Percentiles rank a stretch among this genome's conserved stretches.
Conservation (phyloP, 2,888 invertebrate genomes). For the Apantesis nais region DNA sequence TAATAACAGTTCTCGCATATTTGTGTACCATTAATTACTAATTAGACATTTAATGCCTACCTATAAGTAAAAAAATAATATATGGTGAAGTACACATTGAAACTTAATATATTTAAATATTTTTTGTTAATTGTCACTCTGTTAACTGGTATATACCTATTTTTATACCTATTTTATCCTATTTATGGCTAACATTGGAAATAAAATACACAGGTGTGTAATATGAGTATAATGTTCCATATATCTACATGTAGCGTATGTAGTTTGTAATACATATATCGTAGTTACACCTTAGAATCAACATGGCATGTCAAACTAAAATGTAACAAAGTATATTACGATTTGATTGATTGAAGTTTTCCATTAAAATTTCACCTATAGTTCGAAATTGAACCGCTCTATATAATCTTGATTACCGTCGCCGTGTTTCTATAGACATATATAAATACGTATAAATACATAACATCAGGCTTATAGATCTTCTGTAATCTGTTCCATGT, state of each 20-base stretch:
- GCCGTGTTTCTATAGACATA: not conserved
- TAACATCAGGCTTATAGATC: not conserved
- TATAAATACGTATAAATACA: no score
- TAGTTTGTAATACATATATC: not conserved
- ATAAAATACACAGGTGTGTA: not conserved
- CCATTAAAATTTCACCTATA: slow-evolving; percentile 10
- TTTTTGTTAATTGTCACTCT: no score
- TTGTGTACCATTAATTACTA: not conserved
- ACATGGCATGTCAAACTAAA: slow-evolving; percentile 1
- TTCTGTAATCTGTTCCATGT: not conserved
- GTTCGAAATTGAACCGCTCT: slow-evolving; percentile 3
- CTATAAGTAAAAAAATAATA: not conserved
- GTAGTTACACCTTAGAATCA: slow-evolving; percentile 4
- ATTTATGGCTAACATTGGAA: not conserved
- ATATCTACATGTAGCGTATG: not conserved
- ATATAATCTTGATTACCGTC: not conserved
- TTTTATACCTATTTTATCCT: no score
- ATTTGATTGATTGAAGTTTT: slow-evolving; percentile 17
- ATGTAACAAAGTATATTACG: not conserved
- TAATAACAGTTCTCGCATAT: not conserved
- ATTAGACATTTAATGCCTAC: no score
- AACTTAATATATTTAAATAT: no score
- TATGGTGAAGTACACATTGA: not conserved
- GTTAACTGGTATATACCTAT: no score
- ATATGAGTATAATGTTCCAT: not conserved